A percentile compares a stretch with the other conserved stretches of the same genome.
phyloP scores from a whole-genome alignment of 2,797 vertebrate species.

The Rhynchonycteris naso region DNA sequence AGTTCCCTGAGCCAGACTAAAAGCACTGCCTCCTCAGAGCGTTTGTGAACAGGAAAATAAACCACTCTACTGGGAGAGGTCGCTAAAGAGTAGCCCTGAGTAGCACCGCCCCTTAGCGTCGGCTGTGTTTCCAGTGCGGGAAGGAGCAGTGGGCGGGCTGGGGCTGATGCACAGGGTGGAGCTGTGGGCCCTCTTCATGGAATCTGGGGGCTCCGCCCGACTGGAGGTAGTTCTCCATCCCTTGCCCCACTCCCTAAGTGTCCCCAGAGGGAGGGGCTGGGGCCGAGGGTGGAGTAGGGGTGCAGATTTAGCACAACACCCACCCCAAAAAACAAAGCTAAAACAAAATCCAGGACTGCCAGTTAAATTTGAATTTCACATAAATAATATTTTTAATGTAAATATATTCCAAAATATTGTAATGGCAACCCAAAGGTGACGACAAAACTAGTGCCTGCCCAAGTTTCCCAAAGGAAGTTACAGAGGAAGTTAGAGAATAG shows the following conservation, averaged over 20 bases:
- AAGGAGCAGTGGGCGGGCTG: background rate
- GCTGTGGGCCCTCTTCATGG: background rate
- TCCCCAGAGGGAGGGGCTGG: background rate
- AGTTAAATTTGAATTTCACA: conserved; percentile 51
- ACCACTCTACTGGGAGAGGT: background rate
- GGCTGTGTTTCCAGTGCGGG: background rate
- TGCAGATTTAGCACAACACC: background rate
- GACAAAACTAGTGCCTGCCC: background rate
- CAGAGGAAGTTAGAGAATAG: conserved; percentile 28
- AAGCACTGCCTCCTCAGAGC: background rate
- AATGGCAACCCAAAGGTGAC: background rate
- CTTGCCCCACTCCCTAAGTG: background rate
- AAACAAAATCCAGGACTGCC: background rate
- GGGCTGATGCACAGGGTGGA: background rate
- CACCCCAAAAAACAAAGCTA: background rate
- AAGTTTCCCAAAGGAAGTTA: background rate
- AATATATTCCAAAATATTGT: background rate
- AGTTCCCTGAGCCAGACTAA: background rate
- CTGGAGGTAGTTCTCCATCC: background rate
- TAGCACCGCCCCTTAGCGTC: fast-evolving
- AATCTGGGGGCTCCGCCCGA: background rate
- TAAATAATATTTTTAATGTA: background rate
- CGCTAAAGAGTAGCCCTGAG: background rate
- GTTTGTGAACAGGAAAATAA: conserved; percentile 12
- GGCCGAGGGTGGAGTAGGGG: background rate